Evolutionary conservation across 2,113 vertebrate species (phyloP), one percentile per base, ranked within the genome.

Genomic region (Pomatostomus ruficeps): DNA sequence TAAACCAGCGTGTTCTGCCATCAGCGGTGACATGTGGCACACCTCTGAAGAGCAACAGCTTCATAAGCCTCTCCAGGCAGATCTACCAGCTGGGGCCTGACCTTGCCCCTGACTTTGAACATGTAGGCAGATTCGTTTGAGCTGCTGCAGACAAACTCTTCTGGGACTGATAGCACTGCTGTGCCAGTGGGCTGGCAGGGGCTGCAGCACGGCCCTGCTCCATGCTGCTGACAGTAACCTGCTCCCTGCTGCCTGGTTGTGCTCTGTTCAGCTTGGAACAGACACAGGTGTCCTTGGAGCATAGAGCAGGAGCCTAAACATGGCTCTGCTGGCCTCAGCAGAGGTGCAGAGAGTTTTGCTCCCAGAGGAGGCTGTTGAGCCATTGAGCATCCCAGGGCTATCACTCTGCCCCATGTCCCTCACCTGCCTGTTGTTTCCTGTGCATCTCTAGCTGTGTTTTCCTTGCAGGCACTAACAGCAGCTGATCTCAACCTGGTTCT

Each of bases 401-500:
- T 40, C 12, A 16, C 21, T 26, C 66, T 42, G 9, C 75, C 51
- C 75, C 1, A 1, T 21, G 51, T 72, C 25, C n/a, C 48, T 85
- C 61, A 10, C 38, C 42, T 20, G 14, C 38, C 71, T 19, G 10
- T 57, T 29, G 51, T 9, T 82, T 71, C 49, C 73, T 54, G 21
- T 66, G 43, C 40, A 17, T 88, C 52, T 43, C 65, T 55, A 48
- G 20, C 36, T 45, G 18, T 57, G 7, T 97, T 65, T 95, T 91
- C 42, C 45, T 77, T 88, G n/a, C 97, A 99, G 99, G 99, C 99
- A 46, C 98, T 99, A 78, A 99, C 99, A 36, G 99, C 99, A 5
- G 98, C 99, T 5, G 99, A 99, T 93, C 98, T 99, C 95, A 99
- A 99, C 92, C 97, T 99, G 97, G 99, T 99, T 58, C 97, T 99